A percentile compares a stretch with the other conserved stretches of the same genome.
These are phyloP conservation scores for Drosophila mauritiana DNA, from an alignment of 1,140 invertebrate species.

Conservation along the genomic window DNA sequence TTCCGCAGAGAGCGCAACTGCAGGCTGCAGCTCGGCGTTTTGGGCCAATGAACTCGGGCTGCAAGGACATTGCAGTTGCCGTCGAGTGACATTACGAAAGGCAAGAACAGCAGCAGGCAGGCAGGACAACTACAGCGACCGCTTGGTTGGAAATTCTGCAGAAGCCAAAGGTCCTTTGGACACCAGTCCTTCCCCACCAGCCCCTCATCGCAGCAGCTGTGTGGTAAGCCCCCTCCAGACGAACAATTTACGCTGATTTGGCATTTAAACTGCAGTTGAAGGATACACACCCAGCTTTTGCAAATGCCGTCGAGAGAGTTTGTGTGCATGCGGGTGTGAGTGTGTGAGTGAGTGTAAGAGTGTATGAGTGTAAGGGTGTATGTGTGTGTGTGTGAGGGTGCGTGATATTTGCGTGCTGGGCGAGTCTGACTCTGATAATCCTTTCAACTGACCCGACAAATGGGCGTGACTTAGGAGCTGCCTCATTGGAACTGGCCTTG, in stretches of 20 bases:
- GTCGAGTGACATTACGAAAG: slow-evolving; percentile 52
- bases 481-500: slow-evolving; percentile 3
- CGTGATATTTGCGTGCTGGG: slow-evolving; percentile 10
- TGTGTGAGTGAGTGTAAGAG: not conserved
- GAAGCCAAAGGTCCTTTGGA: slow-evolving; percentile 40
- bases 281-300: slow-evolving; percentile 44
- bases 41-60: slow-evolving; percentile 69
- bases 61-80: slow-evolving; percentile 70
- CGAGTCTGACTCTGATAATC: slow-evolving; percentile 21
- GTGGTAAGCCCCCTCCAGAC: slow-evolving; percentile 8
- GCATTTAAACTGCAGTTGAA: slow-evolving; percentile 74
- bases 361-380: too few species aligned
- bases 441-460: slow-evolving; percentile 26
- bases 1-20: slow-evolving; percentile 26
- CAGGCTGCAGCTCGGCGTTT: slow-evolving; percentile 35
- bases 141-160: slow-evolving; percentile 34
- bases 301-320: not conserved
- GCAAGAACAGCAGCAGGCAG: slow-evolving; percentile 23
- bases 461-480: slow-evolving; percentile 6
- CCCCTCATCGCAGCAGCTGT: too few species aligned
- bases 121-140: not conserved
- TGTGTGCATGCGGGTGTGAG: not conserved
- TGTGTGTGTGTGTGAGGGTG: not conserved
- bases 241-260: slow-evolving; percentile 61
- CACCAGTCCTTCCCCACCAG: not conserved